Conservation (phyloP, 2,113 vertebrate species). For the Uropsilus gracilis region DNA sequence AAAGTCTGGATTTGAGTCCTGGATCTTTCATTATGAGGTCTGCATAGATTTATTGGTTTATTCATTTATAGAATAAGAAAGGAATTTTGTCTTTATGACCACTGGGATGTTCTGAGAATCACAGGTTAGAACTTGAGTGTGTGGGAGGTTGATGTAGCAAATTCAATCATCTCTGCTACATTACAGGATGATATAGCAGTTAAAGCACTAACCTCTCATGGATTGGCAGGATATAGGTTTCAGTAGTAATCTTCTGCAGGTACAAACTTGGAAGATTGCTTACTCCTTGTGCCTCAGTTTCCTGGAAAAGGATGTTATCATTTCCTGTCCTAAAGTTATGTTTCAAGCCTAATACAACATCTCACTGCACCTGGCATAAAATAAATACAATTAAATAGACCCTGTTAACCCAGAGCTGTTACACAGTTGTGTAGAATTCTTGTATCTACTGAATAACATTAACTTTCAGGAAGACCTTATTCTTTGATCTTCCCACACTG, state of each 20-base stretch:
- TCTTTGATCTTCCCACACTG: background rate
- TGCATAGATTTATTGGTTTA: background rate
- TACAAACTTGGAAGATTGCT: background rate
- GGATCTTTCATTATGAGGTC: background rate
- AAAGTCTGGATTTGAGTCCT: background rate
- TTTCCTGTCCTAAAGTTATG: background rate
- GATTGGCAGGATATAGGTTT: background rate
- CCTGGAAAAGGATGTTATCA: background rate
- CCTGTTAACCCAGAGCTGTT: background rate
- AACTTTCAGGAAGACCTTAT: background rate
- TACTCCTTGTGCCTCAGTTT: background rate
- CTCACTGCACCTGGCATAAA: background rate
- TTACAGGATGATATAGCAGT: background rate
- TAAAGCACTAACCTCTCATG: background rate
- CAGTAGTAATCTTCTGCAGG: background rate
- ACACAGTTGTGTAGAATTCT: background rate
- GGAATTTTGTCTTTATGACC: too few relatives aligned
- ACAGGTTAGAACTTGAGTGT: rapidly evolving
- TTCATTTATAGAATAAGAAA: background rate
- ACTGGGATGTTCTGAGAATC: background rate
- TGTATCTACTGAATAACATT: background rate
- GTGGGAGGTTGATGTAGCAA: background rate
- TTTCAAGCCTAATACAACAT: background rate
- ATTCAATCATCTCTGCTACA: rapidly evolving
- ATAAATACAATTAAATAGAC: background rate